These are phyloP conservation scores for Chelonus insularis DNA, from an alignment of 1,140 invertebrate species.

Conservation along the genomic window DNA sequence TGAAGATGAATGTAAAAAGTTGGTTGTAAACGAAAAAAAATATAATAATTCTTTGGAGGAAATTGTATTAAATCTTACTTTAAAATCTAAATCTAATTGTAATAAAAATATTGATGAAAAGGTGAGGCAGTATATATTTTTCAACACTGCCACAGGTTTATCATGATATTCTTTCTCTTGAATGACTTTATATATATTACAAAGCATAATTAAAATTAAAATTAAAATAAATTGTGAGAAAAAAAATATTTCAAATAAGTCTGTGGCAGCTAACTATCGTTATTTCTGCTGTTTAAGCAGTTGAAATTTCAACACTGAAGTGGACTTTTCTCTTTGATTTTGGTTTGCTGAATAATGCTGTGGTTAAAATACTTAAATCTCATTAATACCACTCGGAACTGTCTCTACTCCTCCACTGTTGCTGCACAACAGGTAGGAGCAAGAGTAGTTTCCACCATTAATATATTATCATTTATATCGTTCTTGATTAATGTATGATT, in stretches of 20 bases:
- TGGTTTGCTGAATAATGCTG: slow-evolving; percentile 49
- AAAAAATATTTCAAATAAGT: too few relatives aligned
- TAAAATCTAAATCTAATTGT: not conserved
- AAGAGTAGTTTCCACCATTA: not conserved
- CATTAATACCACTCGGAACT: slow-evolving; percentile 42
- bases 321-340: slow-evolving; percentile 55
- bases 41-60: slow-evolving; percentile 20
- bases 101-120: slow-evolving; percentile 40
- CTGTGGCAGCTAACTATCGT: slow-evolving; percentile 40
- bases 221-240: too few relatives aligned
- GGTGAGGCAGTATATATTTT: slow-evolving; percentile 47
- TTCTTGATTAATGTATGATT: slow-evolving; percentile 1
- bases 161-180: not conserved
- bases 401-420: slow-evolving; percentile 41
- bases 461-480: too few relatives aligned
- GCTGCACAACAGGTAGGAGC: slow-evolving; percentile 48
- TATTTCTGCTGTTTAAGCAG: slow-evolving; percentile 51
- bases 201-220: too few relatives aligned
- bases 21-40: slow-evolving; percentile 40
- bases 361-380: slow-evolving; percentile 43
- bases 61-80: slow-evolving; percentile 31
- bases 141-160: slow-evolving; percentile 38
- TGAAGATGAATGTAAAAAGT: slow-evolving; percentile 54
- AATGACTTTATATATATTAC: not conserved
- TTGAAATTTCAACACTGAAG: slow-evolving; percentile 53